A percentile compares a stretch with the other conserved stretches of the same genome.
Conservation (phyloP, 2,797 vertebrate species). For the Delichon dasypus region DNA sequence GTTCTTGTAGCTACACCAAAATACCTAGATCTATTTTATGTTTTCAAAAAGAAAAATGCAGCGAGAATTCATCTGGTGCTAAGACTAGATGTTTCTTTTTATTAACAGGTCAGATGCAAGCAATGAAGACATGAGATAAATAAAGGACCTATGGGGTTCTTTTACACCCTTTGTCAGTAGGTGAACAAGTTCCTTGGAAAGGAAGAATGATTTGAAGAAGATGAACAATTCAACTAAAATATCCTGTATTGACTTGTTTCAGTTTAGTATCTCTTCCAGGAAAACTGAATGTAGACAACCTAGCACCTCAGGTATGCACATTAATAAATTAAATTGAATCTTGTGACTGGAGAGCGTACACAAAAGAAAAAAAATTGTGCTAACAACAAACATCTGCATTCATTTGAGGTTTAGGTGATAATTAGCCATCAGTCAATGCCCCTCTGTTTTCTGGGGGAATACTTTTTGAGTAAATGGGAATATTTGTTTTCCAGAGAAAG, state of each 20-base stretch:
- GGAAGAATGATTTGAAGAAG: conserved; percentile 28
- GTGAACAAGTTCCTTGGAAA: conserved; percentile 3
- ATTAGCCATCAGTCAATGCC: not conserved
- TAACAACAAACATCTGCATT: conserved; percentile 41
- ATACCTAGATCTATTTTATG: not conserved
- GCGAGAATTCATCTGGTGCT: not conserved
- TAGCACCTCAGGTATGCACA: conserved; percentile 46
- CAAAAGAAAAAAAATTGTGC: not conserved
- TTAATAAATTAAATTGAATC: conserved; percentile 18
- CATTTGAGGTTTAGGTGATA: conserved; percentile 1
- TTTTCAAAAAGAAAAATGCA: not conserved
- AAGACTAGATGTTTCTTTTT: conserved; percentile 34
- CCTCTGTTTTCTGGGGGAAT: not conserved
- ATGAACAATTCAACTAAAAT: conserved; percentile 4
- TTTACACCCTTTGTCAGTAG: conserved; percentile 23
- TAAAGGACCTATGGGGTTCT: not conserved
- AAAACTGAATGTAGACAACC: conserved; percentile 49
- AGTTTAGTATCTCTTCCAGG: conserved; percentile 54
- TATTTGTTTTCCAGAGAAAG: not conserved
- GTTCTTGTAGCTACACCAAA: not conserved
- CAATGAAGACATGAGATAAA: conserved; percentile 79
- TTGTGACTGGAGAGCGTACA: not conserved
- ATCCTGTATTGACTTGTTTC: conserved; percentile 28
- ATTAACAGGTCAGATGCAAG: conserved; percentile 81
- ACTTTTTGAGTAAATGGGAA: not conserved